Evolutionary conservation across 2,888 invertebrate genomes (phyloP).

Genomic region (Aporophyla nigra): DNA sequence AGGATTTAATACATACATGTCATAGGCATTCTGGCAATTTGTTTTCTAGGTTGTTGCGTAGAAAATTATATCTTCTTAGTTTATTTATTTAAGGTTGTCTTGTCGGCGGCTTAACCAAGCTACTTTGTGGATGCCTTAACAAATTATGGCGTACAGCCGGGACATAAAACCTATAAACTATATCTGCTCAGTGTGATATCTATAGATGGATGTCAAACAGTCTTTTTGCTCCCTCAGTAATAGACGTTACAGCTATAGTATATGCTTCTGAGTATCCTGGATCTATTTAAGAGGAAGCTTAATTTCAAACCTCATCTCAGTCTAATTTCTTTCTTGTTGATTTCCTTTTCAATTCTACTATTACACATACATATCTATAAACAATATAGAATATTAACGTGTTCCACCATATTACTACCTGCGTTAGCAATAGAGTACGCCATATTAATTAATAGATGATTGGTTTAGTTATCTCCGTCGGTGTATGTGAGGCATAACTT

Average conservation of each 20-base stretch:
- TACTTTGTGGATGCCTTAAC: background rate
- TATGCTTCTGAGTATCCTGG: background rate
- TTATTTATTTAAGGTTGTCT: background rate
- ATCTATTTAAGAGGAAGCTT: background rate
- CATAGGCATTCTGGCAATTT: too few relatives aligned
- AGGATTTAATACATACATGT: too few relatives aligned
- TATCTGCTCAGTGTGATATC: background rate
- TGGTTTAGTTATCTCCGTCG: constrained; percentile 74
- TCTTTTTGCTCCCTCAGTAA: background rate
- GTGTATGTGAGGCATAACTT: constrained; percentile 54
- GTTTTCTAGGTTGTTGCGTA: background rate
- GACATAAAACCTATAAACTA: too few relatives aligned
- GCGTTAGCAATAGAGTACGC: constrained; percentile 62
- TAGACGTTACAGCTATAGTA: background rate
- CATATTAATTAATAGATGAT: constrained; percentile 81
- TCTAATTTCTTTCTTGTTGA: background rate
- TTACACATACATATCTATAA: constrained; percentile 17
- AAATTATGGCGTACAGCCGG: too few relatives aligned
- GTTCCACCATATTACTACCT: constrained; percentile 54
- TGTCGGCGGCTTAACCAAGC: background rate
- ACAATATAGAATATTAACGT: constrained; percentile 43
- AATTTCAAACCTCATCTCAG: background rate
- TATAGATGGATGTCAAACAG: background rate
- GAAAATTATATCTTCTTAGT: background rate
- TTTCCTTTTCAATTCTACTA: background rate